Evolutionary conservation across 2,797 vertebrate genomes (phyloP), one percentile per base, ranked within the genome.

Genomic region (Amblyraja radiata): DNA sequence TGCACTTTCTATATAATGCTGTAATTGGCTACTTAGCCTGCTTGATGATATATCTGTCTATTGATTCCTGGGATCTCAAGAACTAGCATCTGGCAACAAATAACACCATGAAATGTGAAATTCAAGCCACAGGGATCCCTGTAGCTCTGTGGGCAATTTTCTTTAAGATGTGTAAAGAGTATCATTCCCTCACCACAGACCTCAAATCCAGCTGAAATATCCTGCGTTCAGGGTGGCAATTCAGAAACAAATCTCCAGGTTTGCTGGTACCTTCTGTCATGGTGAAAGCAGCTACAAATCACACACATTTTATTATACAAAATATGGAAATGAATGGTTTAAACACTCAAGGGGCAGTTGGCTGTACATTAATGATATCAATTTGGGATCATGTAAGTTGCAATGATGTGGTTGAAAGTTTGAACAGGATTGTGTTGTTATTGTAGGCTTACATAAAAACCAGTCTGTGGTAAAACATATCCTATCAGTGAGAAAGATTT

Each of bases 321-420:
- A 46, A 63, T 71, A 90, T 46, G 68, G 32, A 73, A 73, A 63
- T 73, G 68, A 10, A 23, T 18, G 23, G 7, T 63, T 91, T 65
- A 86, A 86, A 54, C 46, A 54, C 46, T 54, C 46, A 54, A 54
- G 5, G 46, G 5, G 46, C 46, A 54, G 46, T 25, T 73, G 88
- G n/a, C 36, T 90, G 65, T 71, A 32, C 32, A 90, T 18, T 91
- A 23, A 91, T 39, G 46, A 46, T 39, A 91, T 73, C 32, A 74
- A 74, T 91, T 65, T 74, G 73, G 23, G 39, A 91, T 73, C 68
- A 91, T 73, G 90, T 71, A 90, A 32, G 68, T 74, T 46, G 90
- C 32, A 46, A 36, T 91, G 46, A 46, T 73, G 65, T 74, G 36
- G 32, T 73, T 91, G 25, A 54, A 91, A 14, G 23, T 91, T 91